Conservation (phyloP, 1,140 invertebrate genomes). For the Onthophagus taurus region DNA sequence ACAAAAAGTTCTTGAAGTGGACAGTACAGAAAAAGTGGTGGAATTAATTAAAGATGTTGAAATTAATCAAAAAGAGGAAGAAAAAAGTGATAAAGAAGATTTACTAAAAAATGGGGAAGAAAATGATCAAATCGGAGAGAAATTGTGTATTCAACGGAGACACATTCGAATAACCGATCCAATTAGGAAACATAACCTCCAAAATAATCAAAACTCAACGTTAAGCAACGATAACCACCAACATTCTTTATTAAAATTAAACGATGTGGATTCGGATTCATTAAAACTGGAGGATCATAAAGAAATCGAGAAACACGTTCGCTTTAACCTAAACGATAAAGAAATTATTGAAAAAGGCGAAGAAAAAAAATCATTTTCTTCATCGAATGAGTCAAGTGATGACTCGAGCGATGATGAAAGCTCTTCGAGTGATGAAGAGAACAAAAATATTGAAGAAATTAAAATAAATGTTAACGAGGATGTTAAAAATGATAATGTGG, state of each 20-base stretch:
- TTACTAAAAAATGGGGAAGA: not conserved
- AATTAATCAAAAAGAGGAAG: not conserved
- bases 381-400: not conserved
- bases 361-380: not conserved
- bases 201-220: too few species aligned
- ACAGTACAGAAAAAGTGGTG: too few species aligned
- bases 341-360: not conserved
- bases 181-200: too few species aligned
- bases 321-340: too few species aligned
- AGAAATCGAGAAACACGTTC: too few species aligned
- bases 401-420: not conserved
- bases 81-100: not conserved
- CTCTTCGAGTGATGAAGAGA: not conserved
- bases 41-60: not conserved
- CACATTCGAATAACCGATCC: too few species aligned
- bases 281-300: too few species aligned
- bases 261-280: too few species aligned
- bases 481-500: too few species aligned
- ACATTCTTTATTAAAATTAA: too few species aligned
- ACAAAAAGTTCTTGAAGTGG: not conserved
- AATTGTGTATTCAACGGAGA: not conserved
- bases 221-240: too few species aligned
- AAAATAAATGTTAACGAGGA: too few species aligned
- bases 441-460: not conserved
- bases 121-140: not conserved